Base-by-base conservation (phyloP, 2,888 invertebrate genomes). In the Tetragonisca angustula region DNA sequence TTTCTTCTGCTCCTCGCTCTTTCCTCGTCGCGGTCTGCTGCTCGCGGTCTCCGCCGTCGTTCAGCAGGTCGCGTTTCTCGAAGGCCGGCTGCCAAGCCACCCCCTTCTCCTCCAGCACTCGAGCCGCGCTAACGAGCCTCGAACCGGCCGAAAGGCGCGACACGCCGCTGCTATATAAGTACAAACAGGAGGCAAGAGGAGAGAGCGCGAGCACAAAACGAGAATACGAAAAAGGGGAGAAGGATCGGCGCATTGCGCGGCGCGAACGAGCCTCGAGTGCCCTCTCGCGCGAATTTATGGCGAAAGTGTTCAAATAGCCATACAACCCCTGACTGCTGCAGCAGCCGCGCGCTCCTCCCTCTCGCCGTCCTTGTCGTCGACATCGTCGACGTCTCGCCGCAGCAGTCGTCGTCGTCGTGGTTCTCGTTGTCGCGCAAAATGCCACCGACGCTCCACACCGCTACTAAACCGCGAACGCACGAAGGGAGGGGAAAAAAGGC, bases 231-330 rank as follows among this genome's bases (percentile, higher is more conserved):
- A 70, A 84, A 32, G 32, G 74, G 71, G 77, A 83, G 65, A 76
- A 74, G 71, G 79, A 86, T 77, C 72, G 79, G 79, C 21, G 79
- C 71, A 74, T 82, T 73, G 87, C 83, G 67, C 76, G 85, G 78
- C 75, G 87, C 84, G 87, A 92, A 86, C 87, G 83, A 89, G 79
- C 81, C 85, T 90, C 78, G 83, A 90, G 88, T 79, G 82, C 81
- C 81, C 89, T 87, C 83, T 84, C 76, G 84, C 79, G 83, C 83
- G 88, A 90, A 92, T 92, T 91, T 91, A 91, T 90, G 84, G 87
- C 87, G 87, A 88, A 87, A 86, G 85, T 89, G 87, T 86, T 88
- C 85, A 88, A 86, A 89, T 88, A 86, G 89, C 90, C 87, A 88
- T 89, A 88, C 81, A 90, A 71, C 82, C 81, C 69, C 81, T 73